Evolutionary conservation across 2,113 vertebrate species (phyloP), one percentile per base, ranked within the genome.

Genomic region (Mus spicilegus): DNA sequence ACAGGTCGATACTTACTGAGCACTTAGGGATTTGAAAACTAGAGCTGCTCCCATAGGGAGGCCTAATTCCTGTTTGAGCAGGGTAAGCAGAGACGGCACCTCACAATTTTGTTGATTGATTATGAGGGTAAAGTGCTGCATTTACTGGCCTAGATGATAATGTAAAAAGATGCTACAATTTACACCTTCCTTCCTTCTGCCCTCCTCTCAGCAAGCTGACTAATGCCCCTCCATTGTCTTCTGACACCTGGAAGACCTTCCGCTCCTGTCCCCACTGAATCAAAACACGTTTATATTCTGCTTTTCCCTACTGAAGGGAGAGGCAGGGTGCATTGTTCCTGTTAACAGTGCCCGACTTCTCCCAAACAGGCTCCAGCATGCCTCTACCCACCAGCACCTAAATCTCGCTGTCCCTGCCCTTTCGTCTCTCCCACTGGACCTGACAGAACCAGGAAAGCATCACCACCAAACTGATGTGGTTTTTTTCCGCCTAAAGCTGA

Each of bases 1-100:
- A 89, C 95, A 26, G 86, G 19, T 77, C 78, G 20, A 36, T 85
- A 75, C 39, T 89, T 93, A 65, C 84, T 51, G 20, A 17, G 12
- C 78, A 63, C 39, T 75, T 90, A 90, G 76, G 67, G 90, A 95
- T 92, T 30, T 54, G 65, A 92, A 90, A 95, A 92, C 22, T 86
- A 78, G 58, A 90, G 54, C 84, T 61, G 75, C 7, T 39, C 76
- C 14, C 54, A 90, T 22, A 51, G 36, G 4, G 39, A 30, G 51
- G 33, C 63, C 4, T 13, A 67, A 22, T 56, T 92, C 88, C 30
- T 82, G 22, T 76, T 69, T 94, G 87, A 91, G 12, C n/a, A 46
- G 51, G 39, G 46, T 39, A 61, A 92, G 17, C 42, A 81, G 72
- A 89, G 54, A 77, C 6, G 89, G 58, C 24, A 69, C 2, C 69